These are phyloP conservation scores for Micromys minutus DNA, from an alignment of 2,113 vertebrate species.

Conservation along the genomic window DNA sequence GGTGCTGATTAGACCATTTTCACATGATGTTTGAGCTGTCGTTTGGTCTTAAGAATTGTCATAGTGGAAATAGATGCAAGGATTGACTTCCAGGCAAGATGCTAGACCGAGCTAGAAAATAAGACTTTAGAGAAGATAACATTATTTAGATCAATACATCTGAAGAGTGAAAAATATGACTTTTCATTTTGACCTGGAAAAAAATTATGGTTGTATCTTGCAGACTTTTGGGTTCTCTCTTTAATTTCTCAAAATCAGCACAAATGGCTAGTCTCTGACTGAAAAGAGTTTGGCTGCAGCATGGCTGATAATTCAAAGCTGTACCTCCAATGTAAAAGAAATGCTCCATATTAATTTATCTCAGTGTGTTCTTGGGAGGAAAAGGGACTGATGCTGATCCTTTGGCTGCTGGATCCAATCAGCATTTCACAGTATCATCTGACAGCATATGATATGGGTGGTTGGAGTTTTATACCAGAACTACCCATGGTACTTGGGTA, in stretches of 20 bases:
- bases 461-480: neutral
- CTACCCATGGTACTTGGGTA: neutral
- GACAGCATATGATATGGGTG: neutral
- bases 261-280: slow-evolving; percentile 15
- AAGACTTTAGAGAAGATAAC: slow-evolving; percentile 30
- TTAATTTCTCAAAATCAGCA: slow-evolving; percentile 61
- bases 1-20: neutral
- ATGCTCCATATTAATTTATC: neutral
- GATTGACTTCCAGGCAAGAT: neutral
- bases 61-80: neutral
- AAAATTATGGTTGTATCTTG: slow-evolving; percentile 32
- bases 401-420: neutral
- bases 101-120: neutral
- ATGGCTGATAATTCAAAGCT: neutral
- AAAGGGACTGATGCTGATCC: neutral
- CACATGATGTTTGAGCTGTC: neutral
- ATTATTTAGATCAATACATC: neutral
- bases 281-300: neutral
- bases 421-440: neutral
- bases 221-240: neutral
- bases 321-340: neutral
- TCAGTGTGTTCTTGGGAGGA: neutral
- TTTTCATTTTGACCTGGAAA: neutral
- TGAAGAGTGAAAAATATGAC: neutral
- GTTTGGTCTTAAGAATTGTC: neutral